Base-by-base conservation (phyloP, 2,797 vertebrate genomes). In the Acrocephalus scirpaceus region DNA sequence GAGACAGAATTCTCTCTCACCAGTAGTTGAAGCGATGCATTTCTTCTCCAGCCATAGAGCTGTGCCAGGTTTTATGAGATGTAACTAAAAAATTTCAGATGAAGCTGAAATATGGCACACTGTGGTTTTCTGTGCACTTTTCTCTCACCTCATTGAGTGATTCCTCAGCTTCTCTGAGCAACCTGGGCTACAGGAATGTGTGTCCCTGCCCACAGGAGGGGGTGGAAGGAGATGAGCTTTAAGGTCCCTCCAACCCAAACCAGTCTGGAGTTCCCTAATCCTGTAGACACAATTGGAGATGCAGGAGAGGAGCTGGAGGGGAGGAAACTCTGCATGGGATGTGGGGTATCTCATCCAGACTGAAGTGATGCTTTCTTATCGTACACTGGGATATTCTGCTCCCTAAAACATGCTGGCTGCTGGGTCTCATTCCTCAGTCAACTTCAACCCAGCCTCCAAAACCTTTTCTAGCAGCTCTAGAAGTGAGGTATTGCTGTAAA, bases 271-370 rank as follows among this genome's bases (percentile, higher is more conserved):
- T 60, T 90, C 45, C 53, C 60, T 17, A 51, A 53, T 32, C n/a
- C 62, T 11, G 23, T 0, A 53, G 20, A 40, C 45, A 34, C 40
- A 17, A 10, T 0, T 1, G 18, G 64, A 45, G 22, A 13, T 0
- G 3, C n/a, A 19, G 60, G 34, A 57, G 47, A 42, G 32, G 23
- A 76, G 40, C 40, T 61, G 51, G 44, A 3, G 2, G 42, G 16
- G 7, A 38, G 9, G 2, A 15, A 11, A 54, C 10, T 27, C 61
- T 56, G 51, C 13, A 3, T 1, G 48, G 69, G 40, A 16, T 25
- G n/a, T 25, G 36, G 23, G 1, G 1, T 7, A 17, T 34, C 57
- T 20, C 38, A 62, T n/a, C 67, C 56, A 51, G 18, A 27, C 56
- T 51, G 26, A 77, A 65, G 17, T 3, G 42, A 29, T 26, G 30